These are phyloP conservation scores for Coturnix japonica DNA, from an alignment of 2,113 vertebrate genomes.

Conservation along the genomic window DNA sequence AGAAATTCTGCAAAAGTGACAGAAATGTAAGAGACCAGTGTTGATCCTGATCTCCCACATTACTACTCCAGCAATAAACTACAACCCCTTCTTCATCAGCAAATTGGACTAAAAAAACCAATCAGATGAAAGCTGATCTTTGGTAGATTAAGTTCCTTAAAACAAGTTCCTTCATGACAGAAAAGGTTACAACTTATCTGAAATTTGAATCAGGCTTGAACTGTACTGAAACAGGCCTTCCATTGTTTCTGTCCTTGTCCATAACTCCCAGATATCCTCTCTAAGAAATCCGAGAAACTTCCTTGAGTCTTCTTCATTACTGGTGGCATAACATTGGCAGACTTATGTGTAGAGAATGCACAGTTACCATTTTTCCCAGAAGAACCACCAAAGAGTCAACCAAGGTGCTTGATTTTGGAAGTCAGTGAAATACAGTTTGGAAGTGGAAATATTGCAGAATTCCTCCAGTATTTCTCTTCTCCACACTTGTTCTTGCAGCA, in stretches of 20 bases:
- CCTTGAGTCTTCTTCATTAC: not conserved
- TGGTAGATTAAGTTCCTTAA: not conserved
- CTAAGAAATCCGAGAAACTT: not conserved
- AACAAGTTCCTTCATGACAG: not conserved
- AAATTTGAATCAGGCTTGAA: not conserved
- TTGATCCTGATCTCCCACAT: not conserved
- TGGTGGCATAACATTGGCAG: not conserved
- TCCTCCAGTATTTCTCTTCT: not conserved
- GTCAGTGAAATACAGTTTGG: not conserved
- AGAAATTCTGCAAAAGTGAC: not conserved
- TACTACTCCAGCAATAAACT: not conserved
- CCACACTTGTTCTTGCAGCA: not conserved
- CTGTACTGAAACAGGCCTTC: not conserved
- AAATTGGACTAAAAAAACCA: not conserved
- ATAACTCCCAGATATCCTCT: not conserved
- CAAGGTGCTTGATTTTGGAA: not conserved
- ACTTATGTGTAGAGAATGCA: fast-evolving
- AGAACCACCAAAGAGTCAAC: not conserved
- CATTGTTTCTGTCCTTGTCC: not conserved
- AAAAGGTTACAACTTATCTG: not conserved
- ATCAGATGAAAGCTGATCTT: not conserved
- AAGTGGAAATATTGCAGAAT: not conserved
- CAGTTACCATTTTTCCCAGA: not conserved
- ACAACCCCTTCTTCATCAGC: not conserved
- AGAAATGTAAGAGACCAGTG: not conserved